Percentiles rank a stretch among this genome's conserved stretches.
Conservation (phyloP, 2,888 invertebrate species). For the Scaptomyza tumidula region DNA sequence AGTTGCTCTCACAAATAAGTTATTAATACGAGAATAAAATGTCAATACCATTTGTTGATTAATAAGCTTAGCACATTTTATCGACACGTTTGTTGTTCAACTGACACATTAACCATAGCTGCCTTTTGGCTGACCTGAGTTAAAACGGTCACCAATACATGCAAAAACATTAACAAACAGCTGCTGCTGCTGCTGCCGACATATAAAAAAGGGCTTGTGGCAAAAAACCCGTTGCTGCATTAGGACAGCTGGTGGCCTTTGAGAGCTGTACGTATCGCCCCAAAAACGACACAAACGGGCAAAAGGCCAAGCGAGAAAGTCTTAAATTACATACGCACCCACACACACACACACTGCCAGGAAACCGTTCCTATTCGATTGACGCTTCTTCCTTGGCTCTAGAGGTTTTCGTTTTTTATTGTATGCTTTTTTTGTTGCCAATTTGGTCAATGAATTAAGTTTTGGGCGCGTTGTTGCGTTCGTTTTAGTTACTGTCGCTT, state of each 20-base stretch:
- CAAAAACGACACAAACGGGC: conserved; percentile 47
- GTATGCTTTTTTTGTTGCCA: conserved; percentile 38
- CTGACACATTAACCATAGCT: background rate
- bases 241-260: conserved; percentile 63
- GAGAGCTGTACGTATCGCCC: conserved; percentile 35
- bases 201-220: conserved; percentile 1
- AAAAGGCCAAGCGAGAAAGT: conserved; percentile 67
- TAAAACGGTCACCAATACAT: conserved; percentile 8
- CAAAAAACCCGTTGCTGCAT: conserved; percentile 12
- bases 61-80: background rate
- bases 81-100: conserved; percentile 1
- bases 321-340: conserved; percentile 76
- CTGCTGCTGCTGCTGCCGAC: conserved; percentile 9
- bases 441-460: conserved; percentile 68
- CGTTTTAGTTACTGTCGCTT: conserved; percentile 9
- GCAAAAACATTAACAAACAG: conserved; percentile 6
- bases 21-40: background rate
- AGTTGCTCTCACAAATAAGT: conserved; percentile 8
- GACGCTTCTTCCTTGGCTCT: conserved; percentile 23
- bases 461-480: conserved; percentile 55
- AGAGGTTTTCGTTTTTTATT: conserved; percentile 6
- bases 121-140: background rate
- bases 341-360: conserved; percentile 47
- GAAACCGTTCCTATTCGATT: conserved; percentile 38
- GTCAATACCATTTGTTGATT: too few relatives aligned